Base-by-base conservation (phyloP, 2,113 vertebrate species). In the Agapornis roseicollis region DNA sequence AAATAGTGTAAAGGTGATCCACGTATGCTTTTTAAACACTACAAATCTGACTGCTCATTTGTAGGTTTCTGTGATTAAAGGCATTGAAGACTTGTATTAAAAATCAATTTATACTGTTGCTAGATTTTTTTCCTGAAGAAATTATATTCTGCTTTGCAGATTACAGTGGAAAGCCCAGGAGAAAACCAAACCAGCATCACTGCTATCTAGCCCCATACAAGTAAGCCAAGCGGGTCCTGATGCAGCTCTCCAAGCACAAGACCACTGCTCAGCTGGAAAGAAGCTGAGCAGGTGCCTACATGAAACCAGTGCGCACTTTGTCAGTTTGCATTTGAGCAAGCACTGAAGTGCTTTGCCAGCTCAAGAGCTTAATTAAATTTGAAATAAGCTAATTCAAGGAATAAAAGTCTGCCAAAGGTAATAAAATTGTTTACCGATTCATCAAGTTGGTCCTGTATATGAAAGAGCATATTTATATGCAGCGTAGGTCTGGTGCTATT, bases 401-500 rank as follows among this genome's bases (percentile, higher is more conserved):
- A 88, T 81, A 90, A 69, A 95, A 91, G 72, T 92, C 88, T 96
- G 93, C 56, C 96, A 94, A 95, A 96, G 86, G 88, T 84, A 94
- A 94, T 92, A 93, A 94, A 81, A 93, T 69, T 90, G 88, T 96
- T 96, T 96, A 86, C 85, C 25, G 4, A 94, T 68, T 82, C 63
- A 84, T 73, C 81, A 72, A 89, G 81, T 70, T 63, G 42, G 47
- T 42, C 39, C 44, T 53, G 69, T 52, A n/a, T 29, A 53, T 76
- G 44, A 87, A 93, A 79, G 71, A 79, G 58, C 0, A 0, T 87
- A 65, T 93, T 94, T 90, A 84, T 49, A 70, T 72, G 72, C 85
- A 86, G 65, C 0, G 0, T 68, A 83, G 50, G 42, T 68, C 83
- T 92, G 60, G 11, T 74, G 18, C 69, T 92, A 78, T 92, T 88